Conservation (phyloP, 1,140 invertebrate genomes). For the Stenopsyche tienmushanensis region DNA sequence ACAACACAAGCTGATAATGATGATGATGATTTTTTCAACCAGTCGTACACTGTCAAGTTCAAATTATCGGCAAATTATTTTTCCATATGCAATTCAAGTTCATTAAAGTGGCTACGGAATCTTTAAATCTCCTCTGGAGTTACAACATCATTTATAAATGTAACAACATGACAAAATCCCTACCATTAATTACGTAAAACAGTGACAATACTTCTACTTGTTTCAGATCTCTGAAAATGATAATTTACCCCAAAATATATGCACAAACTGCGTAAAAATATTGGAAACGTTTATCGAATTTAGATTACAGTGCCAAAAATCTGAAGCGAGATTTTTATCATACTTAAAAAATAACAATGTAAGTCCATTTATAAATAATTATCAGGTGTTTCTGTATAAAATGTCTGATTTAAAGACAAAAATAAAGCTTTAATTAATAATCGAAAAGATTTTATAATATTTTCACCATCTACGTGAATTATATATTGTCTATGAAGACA, state of each 20-base stretch:
- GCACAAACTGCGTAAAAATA: neutral
- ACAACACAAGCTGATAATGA: too few species aligned
- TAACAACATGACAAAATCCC: neutral
- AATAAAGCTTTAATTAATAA: neutral
- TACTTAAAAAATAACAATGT: neutral
- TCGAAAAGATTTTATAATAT: neutral
- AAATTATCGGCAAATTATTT: too few species aligned
- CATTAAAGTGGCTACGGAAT: too few species aligned
- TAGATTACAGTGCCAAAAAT: neutral
- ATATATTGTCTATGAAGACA: neutral
- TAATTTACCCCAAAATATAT: neutral
- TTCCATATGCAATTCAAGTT: neutral
- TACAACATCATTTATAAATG: neutral
- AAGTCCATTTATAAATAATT: too few species aligned
- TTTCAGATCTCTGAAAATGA: neutral
- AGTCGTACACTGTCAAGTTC: too few species aligned
- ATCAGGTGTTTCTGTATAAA: too few species aligned
- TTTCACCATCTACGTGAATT: neutral
- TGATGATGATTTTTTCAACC: too few species aligned
- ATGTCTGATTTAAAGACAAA: neutral
- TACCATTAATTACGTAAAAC: neutral
- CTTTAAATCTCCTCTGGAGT: neutral
- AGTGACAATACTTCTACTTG: neutral
- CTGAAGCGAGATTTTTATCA: neutral
- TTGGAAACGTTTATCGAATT: neutral